Base-by-base conservation (phyloP, 2,888 invertebrate species). In the Lepidochrysops patricia region DNA sequence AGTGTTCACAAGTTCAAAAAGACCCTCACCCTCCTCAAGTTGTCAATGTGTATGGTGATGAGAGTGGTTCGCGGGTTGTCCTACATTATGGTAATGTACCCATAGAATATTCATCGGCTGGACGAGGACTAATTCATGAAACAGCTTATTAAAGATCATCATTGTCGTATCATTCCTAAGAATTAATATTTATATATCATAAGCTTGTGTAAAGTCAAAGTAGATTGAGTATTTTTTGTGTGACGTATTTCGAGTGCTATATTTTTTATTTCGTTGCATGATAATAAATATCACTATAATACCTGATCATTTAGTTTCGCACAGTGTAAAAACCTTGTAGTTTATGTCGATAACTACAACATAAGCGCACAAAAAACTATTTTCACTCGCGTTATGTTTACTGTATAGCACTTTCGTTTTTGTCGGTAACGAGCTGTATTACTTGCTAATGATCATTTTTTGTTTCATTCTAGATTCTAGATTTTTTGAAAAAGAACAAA, bases 61-160 rank as follows among this genome's bases (percentile, higher is more conserved):
- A 64, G 65, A 56, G 76, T 75, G 78, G 83, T 84, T 84, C 84
- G 72, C 84, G 75, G 79, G 75, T 84, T 83, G 83, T 73, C 69
- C 63, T 64, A 71, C 73, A 80, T 80, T 84, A 84, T 84, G 83
- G 64, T 79, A 84, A 85, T 85, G 67, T 63, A 62, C 67, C 66
- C 57, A 80, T 82, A 77, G 72, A 80, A 82, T 82, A 83, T 83
- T 80, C 81, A 81, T 78, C 9, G 29, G 29, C 29, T 70, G 73
- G 68, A 69, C 69, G 63, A 73, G 74, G 74, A 71, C 73, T 72
- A 80, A 80, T 37, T 43, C 19, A 19, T 19, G 19, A 19, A 2
- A 9, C 43, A 37, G 37, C 37, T 15, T 37, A 2, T 37, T 37
- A 15, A n/a, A 15, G 7, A 2, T 37, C 19, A 19, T 19, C 9